A percentile compares a stretch with the other conserved stretches of the same genome.
phyloP scores from a whole-genome alignment of 2,113 vertebrate species.

The Malurus alboscapulatus region DNA sequence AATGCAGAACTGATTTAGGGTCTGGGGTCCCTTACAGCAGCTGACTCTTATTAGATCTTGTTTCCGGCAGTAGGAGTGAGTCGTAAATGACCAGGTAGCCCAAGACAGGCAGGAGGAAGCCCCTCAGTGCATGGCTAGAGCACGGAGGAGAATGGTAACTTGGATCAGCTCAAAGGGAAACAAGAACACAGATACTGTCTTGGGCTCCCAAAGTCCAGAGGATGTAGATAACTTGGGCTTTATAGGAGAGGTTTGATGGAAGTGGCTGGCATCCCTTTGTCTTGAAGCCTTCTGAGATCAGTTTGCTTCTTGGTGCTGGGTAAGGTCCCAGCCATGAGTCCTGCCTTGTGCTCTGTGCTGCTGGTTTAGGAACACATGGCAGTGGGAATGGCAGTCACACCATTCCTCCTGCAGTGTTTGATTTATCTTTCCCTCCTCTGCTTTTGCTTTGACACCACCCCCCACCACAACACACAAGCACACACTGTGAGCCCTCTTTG shows the following conservation, averaged over 20 bases:
- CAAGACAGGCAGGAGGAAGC: constrained; percentile 28
- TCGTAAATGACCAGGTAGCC: constrained; percentile 46
- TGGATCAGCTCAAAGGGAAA: not conserved
- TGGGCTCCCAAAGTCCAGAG: not conserved
- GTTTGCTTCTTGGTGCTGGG: not conserved
- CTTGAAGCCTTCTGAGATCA: not conserved
- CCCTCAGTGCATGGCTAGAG: not conserved
- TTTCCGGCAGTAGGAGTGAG: constrained; percentile 53
- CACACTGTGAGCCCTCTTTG: not conserved
- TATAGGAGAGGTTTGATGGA: not conserved
- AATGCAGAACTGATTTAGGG: constrained; percentile 73
- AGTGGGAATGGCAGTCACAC: not conserved
- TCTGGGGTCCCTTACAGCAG: constrained; percentile 45
- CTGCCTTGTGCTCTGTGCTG: not conserved
- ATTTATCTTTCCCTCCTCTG: not conserved
- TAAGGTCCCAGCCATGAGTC: accelerated
- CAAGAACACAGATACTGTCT: not conserved
- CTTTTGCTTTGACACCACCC: not conserved
- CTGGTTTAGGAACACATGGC: accelerated
- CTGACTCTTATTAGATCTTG: constrained; percentile 69
- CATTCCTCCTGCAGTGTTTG: not conserved
- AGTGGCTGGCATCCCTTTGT: not conserved
- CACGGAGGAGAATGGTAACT: not conserved
- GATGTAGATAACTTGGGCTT: not conserved
- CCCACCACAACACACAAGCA: not conserved